Conservation (phyloP, 2,113 vertebrate species). For the Cisticola juncidis region DNA sequence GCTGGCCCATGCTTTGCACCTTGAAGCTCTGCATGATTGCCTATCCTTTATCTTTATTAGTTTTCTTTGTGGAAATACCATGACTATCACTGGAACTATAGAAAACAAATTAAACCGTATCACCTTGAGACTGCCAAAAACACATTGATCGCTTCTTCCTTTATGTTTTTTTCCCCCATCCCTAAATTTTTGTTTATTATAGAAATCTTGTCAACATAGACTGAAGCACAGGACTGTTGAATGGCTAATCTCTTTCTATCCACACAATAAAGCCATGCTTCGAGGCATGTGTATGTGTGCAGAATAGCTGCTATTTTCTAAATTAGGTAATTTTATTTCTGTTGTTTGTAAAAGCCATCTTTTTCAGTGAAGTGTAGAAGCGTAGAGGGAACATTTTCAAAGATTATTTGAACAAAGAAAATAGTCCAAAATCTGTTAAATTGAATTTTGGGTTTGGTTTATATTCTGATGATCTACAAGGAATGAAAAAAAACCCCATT, state of each 20-base stretch:
- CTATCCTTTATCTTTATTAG: not conserved
- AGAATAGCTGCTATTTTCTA: not conserved
- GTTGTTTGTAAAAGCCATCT: not conserved
- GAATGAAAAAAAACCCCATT: not conserved
- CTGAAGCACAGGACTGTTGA: not conserved
- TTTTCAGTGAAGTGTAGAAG: not conserved
- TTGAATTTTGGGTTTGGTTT: not conserved
- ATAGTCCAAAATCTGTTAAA: not conserved
- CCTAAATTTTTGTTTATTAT: not conserved
- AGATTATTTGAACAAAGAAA: not conserved
- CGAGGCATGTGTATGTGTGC: not conserved
- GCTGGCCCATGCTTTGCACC: not conserved
- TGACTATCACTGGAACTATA: not conserved
- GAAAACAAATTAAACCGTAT: not conserved
- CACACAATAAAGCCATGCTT: not conserved
- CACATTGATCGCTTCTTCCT: not conserved
- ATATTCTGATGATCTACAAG: not conserved
- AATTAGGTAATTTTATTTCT: not conserved
- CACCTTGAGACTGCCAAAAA: not conserved
- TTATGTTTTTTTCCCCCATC: not conserved
- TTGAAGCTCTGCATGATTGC: not conserved
- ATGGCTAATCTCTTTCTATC: not conserved
- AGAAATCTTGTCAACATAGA: not conserved
- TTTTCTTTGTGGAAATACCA: not conserved
- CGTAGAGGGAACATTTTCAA: not conserved